Conservation (phyloP, 2,797 vertebrate genomes). For the Poeciliopsis presidionis region DNA sequence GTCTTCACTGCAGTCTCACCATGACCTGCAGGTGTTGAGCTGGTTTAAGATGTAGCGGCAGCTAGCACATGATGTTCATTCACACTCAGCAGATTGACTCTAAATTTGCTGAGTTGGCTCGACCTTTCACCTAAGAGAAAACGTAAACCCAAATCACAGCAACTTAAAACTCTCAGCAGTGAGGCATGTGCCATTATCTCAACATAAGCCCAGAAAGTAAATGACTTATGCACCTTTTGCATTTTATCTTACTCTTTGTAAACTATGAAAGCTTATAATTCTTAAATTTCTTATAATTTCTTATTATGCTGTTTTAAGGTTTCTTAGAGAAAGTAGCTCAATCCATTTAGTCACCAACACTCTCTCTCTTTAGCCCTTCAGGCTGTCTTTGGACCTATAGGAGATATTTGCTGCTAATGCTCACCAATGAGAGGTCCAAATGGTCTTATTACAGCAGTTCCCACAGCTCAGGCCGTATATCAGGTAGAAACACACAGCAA, state of each 20-base stretch:
- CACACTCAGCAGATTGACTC: not conserved
- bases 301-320: not conserved
- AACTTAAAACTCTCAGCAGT: not conserved
- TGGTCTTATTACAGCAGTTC: conserved; percentile 84
- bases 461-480: conserved; percentile 80
- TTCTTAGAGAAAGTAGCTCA: conserved; percentile 12
- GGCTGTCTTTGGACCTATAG: conserved; percentile 78
- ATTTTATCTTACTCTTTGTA: not conserved
- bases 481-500: conserved; percentile 79
- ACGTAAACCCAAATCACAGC: not conserved
- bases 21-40: not conserved
- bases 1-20: not conserved
- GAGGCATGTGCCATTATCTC: not conserved
- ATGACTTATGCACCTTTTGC: not conserved
- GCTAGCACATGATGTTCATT: not conserved
- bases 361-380: conserved; percentile 72
- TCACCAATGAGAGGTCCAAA: conserved; percentile 82
- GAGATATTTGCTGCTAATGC: conserved; percentile 83
- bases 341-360: conserved; percentile 15
- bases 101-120: not conserved
- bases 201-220: not conserved
- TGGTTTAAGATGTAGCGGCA: not conserved
- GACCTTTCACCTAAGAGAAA: not conserved
- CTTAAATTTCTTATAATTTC: too few relatives aligned
- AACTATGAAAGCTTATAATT: not conserved